Evolutionary conservation across 2,888 invertebrate species (phyloP), one percentile per base, ranked within the genome.

Genomic region (Sinhomidia bicolor): DNA sequence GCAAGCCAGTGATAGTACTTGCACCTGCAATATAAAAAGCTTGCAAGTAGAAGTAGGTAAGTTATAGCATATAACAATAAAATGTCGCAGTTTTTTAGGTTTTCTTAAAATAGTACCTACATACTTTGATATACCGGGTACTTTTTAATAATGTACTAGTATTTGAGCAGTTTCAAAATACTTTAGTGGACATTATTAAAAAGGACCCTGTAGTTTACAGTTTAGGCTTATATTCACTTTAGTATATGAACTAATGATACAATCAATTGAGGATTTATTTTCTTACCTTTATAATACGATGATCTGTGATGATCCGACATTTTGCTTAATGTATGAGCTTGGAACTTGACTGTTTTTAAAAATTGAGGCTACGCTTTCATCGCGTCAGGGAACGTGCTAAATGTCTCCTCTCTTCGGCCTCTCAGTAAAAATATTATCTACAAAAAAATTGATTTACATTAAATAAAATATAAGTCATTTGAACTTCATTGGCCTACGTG

Each of bases 281-380:
- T 20, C 47, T 78, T 83, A 88, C 88, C 88, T 84, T 88, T 88
- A 47, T 88, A 82, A 32, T 88, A 88, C n/a, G 79, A 78, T 7
- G 86, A 86, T 41, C 88, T 78, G 41, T 88, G 88, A 71, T 88
- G 88, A 41, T 88, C 83, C 29, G 88, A 88, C 88, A 88, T 88
- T 62, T 82, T 80, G n/a, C n/a, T n/a, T n/a, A n/a, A n/a, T n/a
- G n/a, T n/a, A n/a, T n/a, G n/a, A n/a, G n/a, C n/a, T n/a, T n/a
- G n/a, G n/a, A n/a, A n/a, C n/a, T n/a, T n/a, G n/a, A n/a, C n/a
- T n/a, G n/a, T n/a, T n/a, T n/a, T n/a, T n/a, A 29, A 32, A 51
- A n/a, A 14, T 41, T 41, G n/a, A n/a, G n/a, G n/a, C 10, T 41
- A 41, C 41, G 41, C 41, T 10, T 41, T 41, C 10, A 41, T 41